A percentile compares a stretch with the other conserved stretches of the same genome.
Evolutionary conservation across 1,140 invertebrate species (phyloP).

Genomic region (Ceratosolen fusciceps): DNA sequence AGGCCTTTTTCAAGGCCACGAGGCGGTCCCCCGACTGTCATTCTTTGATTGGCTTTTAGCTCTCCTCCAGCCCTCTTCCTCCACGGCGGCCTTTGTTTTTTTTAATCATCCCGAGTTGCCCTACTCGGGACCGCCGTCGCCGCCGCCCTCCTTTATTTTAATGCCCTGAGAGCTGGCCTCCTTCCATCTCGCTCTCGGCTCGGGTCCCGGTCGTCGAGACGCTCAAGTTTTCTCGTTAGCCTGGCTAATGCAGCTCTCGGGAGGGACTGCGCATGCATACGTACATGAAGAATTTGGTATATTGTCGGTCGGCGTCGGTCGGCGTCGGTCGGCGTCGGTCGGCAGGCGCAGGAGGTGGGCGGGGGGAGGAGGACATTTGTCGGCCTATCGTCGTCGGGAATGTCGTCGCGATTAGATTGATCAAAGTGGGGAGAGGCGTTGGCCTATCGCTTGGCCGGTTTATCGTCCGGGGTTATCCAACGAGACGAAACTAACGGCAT

Average conservation of each 20-base stretch:
- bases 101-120: conserved; percentile 52
- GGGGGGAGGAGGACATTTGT: too few relatives aligned
- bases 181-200: not conserved
- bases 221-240: not conserved
- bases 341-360: not conserved
- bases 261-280: not conserved
- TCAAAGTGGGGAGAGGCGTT: not conserved
- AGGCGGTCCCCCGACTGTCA: conserved; percentile 61
- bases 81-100: conserved; percentile 54
- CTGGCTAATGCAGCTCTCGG: not conserved
- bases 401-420: not conserved
- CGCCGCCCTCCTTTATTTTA: not conserved
- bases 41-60: conserved; percentile 64
- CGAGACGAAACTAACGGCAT: conserved; percentile 70
- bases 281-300: too few relatives aligned
- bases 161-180: not conserved
- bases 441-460: conserved; percentile 49
- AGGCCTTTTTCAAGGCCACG: conserved; percentile 60
- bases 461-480: conserved; percentile 68
- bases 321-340: too few relatives aligned
- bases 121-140: too few relatives aligned
- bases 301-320: too few relatives aligned
- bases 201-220: not conserved
- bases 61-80: conserved; percentile 51
- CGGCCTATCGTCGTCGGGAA: not conserved